These are phyloP conservation scores for Nanorana parkeri DNA, from an alignment of 2,113 vertebrate genomes.

Conservation along the genomic window DNA sequence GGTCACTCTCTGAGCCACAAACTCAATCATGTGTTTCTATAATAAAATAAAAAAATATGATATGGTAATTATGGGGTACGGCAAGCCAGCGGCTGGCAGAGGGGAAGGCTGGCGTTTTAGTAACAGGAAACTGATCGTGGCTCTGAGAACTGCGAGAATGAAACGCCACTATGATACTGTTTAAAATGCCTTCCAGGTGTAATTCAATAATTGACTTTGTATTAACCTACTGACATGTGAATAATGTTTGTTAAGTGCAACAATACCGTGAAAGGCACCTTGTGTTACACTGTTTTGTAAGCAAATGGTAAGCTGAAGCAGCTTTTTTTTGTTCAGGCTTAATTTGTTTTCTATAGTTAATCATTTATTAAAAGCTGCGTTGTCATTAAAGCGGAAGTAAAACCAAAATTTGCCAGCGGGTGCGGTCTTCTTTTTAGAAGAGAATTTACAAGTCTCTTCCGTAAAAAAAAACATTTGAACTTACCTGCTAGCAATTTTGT, in stretches of 20 bases:
- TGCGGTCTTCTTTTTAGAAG: no score
- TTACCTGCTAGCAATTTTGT: no score
- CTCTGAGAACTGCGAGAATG: background rate
- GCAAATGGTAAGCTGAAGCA: no score
- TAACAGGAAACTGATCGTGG: constrained; percentile 44
- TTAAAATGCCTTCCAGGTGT: background rate
- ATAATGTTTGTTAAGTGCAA: background rate
- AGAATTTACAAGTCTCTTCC: no score
- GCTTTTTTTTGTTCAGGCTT: no score
- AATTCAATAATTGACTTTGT: background rate
- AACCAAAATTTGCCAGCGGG: no score
- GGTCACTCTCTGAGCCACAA: constrained; percentile 73
- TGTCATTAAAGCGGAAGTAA: no score
- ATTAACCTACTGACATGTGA: no score
- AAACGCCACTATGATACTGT: background rate
- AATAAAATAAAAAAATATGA: constrained; percentile 80
- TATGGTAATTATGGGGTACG: constrained; percentile 78
- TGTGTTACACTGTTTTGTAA: no score
- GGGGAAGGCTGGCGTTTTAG: constrained; percentile 69
- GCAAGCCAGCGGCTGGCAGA: constrained; percentile 75
- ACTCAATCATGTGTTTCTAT: constrained; percentile 78
- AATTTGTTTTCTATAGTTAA: no score
- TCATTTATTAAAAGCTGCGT: no score
- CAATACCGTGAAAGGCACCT: background rate
- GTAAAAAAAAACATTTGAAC: no score